These are phyloP conservation scores for Enchytraeus crypticus DNA, from an alignment of 2,888 invertebrate species.

Conservation along the genomic window DNA sequence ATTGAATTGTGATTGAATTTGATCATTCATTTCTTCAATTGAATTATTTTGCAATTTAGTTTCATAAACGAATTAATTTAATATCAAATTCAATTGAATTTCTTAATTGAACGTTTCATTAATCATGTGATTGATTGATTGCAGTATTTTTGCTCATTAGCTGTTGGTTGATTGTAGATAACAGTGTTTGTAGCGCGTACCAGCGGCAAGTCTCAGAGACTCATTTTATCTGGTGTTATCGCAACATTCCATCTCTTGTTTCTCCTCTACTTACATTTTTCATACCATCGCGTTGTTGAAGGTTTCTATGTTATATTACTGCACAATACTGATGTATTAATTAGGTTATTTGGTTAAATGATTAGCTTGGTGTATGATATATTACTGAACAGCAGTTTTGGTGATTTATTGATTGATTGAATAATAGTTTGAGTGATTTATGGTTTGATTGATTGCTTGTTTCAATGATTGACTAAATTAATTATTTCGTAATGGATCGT, in stretches of 20 bases:
- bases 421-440: too few species aligned
- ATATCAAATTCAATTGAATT: background rate
- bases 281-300: slow-evolving; percentile 51
- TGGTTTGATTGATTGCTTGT: too few species aligned
- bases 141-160: too few species aligned
- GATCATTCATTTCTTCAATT: background rate
- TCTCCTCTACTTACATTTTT: slow-evolving; percentile 52
- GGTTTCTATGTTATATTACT: slow-evolving; percentile 26
- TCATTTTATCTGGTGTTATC: slow-evolving; percentile 41
- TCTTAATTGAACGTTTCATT: background rate
- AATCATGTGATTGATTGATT: too few species aligned
- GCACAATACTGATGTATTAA: background rate
- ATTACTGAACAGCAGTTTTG: too few species aligned
- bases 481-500: too few species aligned
- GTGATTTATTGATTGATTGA: too few species aligned
- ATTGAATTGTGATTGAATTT: too few species aligned
- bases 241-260: slow-evolving; percentile 48
- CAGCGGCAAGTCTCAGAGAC: slow-evolving; percentile 42
- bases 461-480: too few species aligned
- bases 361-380: too few species aligned
- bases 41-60: background rate
- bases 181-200: slow-evolving; percentile 44
- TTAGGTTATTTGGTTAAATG: too few species aligned
- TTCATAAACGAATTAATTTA: background rate
- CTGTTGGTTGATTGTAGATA: slow-evolving; percentile 31